These are phyloP conservation scores for Sander lucioperca DNA, from an alignment of 2,113 vertebrate species.

Conservation along the genomic window DNA sequence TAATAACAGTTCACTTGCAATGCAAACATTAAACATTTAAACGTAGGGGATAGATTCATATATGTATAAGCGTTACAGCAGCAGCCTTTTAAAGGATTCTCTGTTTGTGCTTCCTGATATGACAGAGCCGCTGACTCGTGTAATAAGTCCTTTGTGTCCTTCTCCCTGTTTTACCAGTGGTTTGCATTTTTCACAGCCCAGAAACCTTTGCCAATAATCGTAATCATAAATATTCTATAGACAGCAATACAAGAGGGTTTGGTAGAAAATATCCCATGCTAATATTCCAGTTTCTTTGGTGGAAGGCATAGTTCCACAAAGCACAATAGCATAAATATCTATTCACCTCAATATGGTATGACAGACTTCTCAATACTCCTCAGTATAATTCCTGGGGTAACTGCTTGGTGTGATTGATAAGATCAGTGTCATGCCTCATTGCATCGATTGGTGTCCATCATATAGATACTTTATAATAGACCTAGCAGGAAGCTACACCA, in stretches of 20 bases:
- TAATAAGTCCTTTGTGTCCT: conserved; percentile 72
- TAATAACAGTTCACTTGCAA: conserved; percentile 38
- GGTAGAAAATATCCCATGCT: conserved; percentile 29
- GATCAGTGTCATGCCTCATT: conserved; percentile 21
- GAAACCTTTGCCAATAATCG: conserved; percentile 63
- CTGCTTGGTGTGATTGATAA: conserved; percentile 31
- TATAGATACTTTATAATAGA: conserved; percentile 2
- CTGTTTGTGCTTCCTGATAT: conserved; percentile 62
- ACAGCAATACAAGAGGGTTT: conserved; percentile 21
- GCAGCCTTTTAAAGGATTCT: conserved; percentile 67
- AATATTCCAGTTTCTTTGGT: conserved; percentile 26
- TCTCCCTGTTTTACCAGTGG: conserved; percentile 54
- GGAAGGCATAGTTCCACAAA: conserved; percentile 10
- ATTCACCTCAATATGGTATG: conserved; percentile 9
- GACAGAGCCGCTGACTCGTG: conserved; percentile 68
- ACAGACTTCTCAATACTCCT: conserved; percentile 5
- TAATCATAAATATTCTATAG: conserved; percentile 69
- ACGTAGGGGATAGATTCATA: conserved; percentile 30
- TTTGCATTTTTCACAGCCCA: conserved; percentile 70
- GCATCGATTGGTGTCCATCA: conserved; percentile 14
- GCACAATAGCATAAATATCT: neutral
- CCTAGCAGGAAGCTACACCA: neutral
- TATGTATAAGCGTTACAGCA: conserved; percentile 48
- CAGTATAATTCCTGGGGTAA: conserved; percentile 5
- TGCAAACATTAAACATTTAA: conserved; percentile 44